These are phyloP conservation scores for Notechis scutatus DNA, from an alignment of 2,113 vertebrate genomes.

Conservation along the genomic window DNA sequence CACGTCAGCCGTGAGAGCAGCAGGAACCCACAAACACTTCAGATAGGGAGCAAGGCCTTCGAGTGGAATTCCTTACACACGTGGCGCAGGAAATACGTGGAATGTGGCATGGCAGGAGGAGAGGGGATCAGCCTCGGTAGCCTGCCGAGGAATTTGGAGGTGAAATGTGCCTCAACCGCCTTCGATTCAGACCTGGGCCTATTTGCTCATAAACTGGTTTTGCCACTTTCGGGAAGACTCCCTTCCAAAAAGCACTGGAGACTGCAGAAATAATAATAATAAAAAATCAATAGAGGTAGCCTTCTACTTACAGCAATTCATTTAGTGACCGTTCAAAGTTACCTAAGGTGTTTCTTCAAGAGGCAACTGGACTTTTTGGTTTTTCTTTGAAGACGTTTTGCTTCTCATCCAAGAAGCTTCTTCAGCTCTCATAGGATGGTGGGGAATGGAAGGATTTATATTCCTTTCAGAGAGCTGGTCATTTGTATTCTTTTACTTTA, in stretches of 20 bases:
- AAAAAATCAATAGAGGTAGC: too few species aligned
- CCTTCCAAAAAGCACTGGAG: not conserved
- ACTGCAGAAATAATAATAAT: too few species aligned
- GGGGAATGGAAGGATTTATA: too few species aligned
- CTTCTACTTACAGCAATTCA: too few species aligned
- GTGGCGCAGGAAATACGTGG: not conserved
- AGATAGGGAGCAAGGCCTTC: slow-evolving; percentile 25
- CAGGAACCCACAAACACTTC: not conserved
- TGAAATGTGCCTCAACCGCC: not conserved
- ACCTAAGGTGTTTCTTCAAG: too few species aligned
- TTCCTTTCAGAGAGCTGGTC: too few species aligned
- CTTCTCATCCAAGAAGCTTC: too few species aligned
- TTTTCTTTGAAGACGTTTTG: too few species aligned
- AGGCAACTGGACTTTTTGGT: too few species aligned
- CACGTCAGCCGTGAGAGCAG: slow-evolving; percentile 30
- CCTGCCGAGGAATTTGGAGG: slow-evolving; percentile 7
- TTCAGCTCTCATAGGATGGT: too few species aligned
- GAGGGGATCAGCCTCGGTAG: slow-evolving; percentile 2
- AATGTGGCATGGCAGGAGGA: slow-evolving; percentile 7
- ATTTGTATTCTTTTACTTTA: too few species aligned
- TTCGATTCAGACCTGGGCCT: not conserved
- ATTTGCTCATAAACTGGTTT: not conserved
- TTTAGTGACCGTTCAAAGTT: too few species aligned
- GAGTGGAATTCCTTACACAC: slow-evolving; percentile 41
- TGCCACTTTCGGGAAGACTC: not conserved